A percentile compares a stretch with the other conserved stretches of the same genome.
Evolutionary conservation across 2,113 vertebrate species (phyloP).

Genomic region (Equus quagga): DNA sequence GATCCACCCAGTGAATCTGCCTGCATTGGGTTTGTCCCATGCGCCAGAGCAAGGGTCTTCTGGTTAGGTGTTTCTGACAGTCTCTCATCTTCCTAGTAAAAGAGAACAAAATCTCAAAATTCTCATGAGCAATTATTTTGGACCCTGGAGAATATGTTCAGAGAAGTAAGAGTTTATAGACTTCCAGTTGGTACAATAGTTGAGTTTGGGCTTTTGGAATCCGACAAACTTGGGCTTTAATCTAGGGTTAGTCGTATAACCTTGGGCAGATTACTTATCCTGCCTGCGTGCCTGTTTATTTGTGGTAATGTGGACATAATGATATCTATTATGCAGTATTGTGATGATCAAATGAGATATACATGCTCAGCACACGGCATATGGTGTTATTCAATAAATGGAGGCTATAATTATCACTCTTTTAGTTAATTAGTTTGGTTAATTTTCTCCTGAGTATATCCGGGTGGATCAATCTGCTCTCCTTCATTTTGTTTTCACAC

Average conservation of each 20-base stretch:
- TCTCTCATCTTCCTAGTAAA: not conserved
- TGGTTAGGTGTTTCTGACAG: not conserved
- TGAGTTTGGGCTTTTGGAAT: slow-evolving; percentile 25
- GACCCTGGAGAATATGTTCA: not conserved
- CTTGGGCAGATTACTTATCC: not conserved
- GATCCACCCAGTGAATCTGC: not conserved
- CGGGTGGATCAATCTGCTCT: not conserved
- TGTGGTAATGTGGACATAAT: not conserved
- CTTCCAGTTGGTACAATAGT: not conserved
- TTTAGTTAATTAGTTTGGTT: slow-evolving; percentile 34
- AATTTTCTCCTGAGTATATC: slow-evolving; percentile 44
- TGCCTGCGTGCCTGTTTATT: not conserved
- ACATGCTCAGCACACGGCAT: not conserved
- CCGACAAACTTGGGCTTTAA: not conserved
- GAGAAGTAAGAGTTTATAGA: not conserved
- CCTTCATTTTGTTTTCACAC: slow-evolving; percentile 25
- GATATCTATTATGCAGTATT: not conserved
- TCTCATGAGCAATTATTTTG: slow-evolving; percentile 16
- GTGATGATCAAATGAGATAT: slow-evolving; percentile 39
- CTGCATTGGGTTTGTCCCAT: not conserved
- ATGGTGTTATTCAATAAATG: slow-evolving; percentile 28
- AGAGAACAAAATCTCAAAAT: not conserved
- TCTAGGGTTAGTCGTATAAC: not conserved
- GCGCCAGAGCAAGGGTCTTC: not conserved
- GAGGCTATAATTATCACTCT: not conserved